Base-by-base conservation (phyloP, 2,888 invertebrate species). In the Pantelozetes paolii region DNA sequence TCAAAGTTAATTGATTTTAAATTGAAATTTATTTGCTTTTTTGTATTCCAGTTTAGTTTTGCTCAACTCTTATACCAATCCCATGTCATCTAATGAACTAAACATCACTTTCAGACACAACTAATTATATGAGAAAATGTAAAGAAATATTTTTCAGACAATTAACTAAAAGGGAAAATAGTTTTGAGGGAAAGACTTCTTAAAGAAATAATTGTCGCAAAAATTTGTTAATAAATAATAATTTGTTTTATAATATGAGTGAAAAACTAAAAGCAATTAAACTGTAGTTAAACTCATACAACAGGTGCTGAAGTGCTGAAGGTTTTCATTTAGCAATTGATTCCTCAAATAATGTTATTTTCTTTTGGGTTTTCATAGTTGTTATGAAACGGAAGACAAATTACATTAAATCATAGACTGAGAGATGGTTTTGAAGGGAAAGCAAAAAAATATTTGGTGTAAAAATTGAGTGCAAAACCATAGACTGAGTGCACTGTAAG, bases 371-470 rank as follows among this genome's bases (percentile, higher is more conserved):
- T 54, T 11, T 54, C 2, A 13, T 54, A 54, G 26, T 54, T 26
- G 54, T 9, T 54, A 13, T 23, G 23, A 23, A 26, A 54, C 2
- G 2, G 23, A 26, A 54, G 54, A 54, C 54, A 54, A 54, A 54
- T 54, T 54, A 54, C 26, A 54, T 54, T 26, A 54, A 54, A 54
- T 54, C 54, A 54, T 54, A 54, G 54, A 54, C 54, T 54, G 23
- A 54, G 26, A 54, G 11, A 26, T 54, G 23, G 23, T 54, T 54
- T 8, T 23, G 54, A 36, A 36, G 36, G 11, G 26, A 54, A 26
- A 11, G 11, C 2, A 45, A 54, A 54, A 54, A 54, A 54, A 54
- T 54, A 54, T 54, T 54, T 54, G 54, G 54, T 54, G 54, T 54
- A 54, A 54, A 54, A 26, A 54, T 54, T 54, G 54, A 54, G 54